Evolutionary conservation across 2,113 vertebrate genomes (phyloP), one percentile per base, ranked within the genome.

Genomic region (Hippopotamus amphibius): DNA sequence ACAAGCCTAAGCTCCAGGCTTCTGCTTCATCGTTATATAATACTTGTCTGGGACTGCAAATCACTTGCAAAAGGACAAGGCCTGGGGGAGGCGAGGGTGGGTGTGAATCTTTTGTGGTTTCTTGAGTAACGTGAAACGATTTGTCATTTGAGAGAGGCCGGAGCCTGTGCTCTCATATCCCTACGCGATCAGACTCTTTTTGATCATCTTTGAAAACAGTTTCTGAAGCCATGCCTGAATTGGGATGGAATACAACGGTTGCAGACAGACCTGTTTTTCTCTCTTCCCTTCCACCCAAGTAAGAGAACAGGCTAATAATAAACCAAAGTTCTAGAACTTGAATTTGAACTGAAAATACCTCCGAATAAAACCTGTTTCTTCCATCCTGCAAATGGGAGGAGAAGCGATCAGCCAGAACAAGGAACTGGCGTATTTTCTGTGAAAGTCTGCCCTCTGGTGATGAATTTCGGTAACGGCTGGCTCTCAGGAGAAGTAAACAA

Each of bases 371-470:
- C 72, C 96, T 98, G 96, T 97, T 95, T 95, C 96, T 97, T 93
- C 77, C 43, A 93, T 65, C 92, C 68, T 89, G 65, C 97, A 93
- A 57, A 80, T 53, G 57, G 86, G 71, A 93, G 61, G 15, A 37
- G 17, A 43, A 43, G 19, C 19, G n/a, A 61, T 30, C 59, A 43
- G 30, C 11, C 19, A 46, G 22, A 74, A 86, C 80, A 43, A 95
- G 33, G 11, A 66, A 48, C 63, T 6, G 37, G 14, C 13, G 21
- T 33, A 98, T 99, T 98, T 97, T 98, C 98, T 98, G 96, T 98
- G 97, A 97, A 97, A 96, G 43, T 88, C 48, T 97, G 98, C 98
- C 97, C 98, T 98, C 98, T 99, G 97, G 93, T n/a, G 95, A 65
- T 50, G 0, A 41, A 66, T n/a, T 55, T 83, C 16, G 6, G 79